These are phyloP conservation scores for Aramus guarauna DNA, from an alignment of 2,113 vertebrate species.

Conservation along the genomic window DNA sequence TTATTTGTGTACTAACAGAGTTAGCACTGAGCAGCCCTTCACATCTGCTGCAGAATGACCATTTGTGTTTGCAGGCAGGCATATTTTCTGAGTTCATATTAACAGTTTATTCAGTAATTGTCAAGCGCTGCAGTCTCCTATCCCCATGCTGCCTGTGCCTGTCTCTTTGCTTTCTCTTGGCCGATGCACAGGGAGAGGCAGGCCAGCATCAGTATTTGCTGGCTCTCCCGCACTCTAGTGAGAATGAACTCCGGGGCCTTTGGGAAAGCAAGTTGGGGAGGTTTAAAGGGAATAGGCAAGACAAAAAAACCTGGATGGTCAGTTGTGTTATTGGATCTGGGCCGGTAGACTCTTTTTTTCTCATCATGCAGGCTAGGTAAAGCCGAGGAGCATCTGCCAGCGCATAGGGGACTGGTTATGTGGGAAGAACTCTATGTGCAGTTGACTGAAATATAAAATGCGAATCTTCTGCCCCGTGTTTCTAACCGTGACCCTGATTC, in stretches of 20 bases:
- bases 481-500: neutral
- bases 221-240: accelerated
- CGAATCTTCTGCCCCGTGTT: neutral
- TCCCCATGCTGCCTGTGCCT: accelerated
- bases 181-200: accelerated
- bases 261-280: accelerated
- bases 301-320: neutral
- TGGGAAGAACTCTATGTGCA: neutral
- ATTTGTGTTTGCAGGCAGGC: neutral
- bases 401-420: too few species aligned
- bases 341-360: neutral
- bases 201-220: neutral
- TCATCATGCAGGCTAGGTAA: accelerated
- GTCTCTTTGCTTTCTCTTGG: neutral
- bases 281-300: neutral
- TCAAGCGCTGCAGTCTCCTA: neutral
- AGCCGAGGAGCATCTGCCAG: neutral
- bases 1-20: neutral
- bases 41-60: neutral
- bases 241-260: neutral
- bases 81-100: neutral
- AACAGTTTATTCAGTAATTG: neutral
- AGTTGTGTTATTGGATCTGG: neutral
- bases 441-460: neutral
- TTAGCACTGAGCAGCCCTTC: neutral